Evolutionary conservation across 2,113 vertebrate genomes (phyloP).

Genomic region (Ginglymostoma cirratum): DNA sequence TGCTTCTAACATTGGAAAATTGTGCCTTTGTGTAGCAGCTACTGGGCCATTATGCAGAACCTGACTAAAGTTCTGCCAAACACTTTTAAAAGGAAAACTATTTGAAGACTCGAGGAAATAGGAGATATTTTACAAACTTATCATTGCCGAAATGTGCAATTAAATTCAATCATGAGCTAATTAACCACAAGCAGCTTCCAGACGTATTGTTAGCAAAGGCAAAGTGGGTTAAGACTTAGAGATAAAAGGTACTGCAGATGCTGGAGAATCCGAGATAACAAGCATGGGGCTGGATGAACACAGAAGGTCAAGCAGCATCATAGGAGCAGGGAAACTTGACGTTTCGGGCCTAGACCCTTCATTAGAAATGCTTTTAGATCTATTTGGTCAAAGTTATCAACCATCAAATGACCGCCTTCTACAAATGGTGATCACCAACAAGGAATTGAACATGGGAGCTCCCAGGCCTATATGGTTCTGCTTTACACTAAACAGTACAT

Average conservation of each 20-base stretch:
- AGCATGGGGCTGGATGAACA: too few relatives aligned
- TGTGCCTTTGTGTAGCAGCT: not conserved
- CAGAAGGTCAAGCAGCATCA: too few relatives aligned
- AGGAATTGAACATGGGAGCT: not conserved
- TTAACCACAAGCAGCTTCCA: not conserved
- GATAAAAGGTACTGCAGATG: too few relatives aligned
- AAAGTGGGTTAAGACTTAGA: not conserved
- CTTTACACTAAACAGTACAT: not conserved
- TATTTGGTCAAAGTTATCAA: not conserved
- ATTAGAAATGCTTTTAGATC: too few relatives aligned
- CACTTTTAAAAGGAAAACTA: not conserved
- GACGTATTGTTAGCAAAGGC: not conserved
- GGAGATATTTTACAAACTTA: not conserved
- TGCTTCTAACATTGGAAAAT: not conserved
- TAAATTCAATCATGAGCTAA: not conserved
- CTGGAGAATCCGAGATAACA: too few relatives aligned
- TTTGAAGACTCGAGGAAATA: not conserved
- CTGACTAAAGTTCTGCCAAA: not conserved
- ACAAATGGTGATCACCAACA: not conserved
- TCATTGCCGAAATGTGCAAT: not conserved
- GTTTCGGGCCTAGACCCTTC: too few relatives aligned
- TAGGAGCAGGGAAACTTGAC: too few relatives aligned
- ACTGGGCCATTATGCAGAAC: not conserved
- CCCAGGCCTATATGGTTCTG: not conserved
- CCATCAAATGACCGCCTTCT: not conserved